Percentiles rank a stretch among this genome's conserved stretches.
Conservation (phyloP, 2,888 invertebrate genomes). For the Hyppa rectilinea region DNA sequence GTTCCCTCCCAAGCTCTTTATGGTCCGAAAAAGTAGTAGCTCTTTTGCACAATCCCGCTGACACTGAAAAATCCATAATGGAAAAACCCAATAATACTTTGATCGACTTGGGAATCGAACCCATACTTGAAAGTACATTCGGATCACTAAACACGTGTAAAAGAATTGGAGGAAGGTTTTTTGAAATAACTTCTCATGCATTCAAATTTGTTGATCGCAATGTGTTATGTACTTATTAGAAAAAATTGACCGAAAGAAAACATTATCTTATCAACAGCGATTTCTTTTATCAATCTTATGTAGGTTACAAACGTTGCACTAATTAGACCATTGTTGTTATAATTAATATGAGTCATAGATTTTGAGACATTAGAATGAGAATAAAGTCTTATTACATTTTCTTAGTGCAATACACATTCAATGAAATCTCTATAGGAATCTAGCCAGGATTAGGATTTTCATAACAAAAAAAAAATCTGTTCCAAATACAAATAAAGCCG, state of each 20-base stretch:
- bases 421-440: slow-evolving; percentile 24
- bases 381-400: slow-evolving; percentile 7
- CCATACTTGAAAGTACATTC: too few relatives aligned
- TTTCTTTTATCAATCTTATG: slow-evolving; percentile 19
- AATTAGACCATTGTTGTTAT: slow-evolving; percentile 12
- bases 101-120: too few relatives aligned
- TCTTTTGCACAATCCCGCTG: too few relatives aligned
- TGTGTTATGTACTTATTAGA: not conserved
- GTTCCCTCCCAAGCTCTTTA: too few relatives aligned
- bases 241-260: slow-evolving; percentile 18
- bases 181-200: too few relatives aligned
- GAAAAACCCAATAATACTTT: too few relatives aligned
- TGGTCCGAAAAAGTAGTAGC: too few relatives aligned
- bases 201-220: not conserved
- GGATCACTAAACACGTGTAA: too few relatives aligned
- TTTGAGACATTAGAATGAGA: slow-evolving; percentile 29
- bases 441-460: slow-evolving; percentile 31
- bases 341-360: slow-evolving; percentile 2
- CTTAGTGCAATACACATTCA: not conserved
- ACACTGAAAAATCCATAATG: too few relatives aligned
- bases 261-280: slow-evolving; percentile 48
- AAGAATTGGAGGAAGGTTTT: too few relatives aligned
- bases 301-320: slow-evolving; percentile 38
- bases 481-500: too few relatives aligned
- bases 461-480: not conserved